A percentile compares a stretch with the other conserved stretches of the same genome.
These are phyloP conservation scores for Schizopygopsis malacanthus DNA, from an alignment of 2,797 vertebrate species.

Conservation along the genomic window DNA sequence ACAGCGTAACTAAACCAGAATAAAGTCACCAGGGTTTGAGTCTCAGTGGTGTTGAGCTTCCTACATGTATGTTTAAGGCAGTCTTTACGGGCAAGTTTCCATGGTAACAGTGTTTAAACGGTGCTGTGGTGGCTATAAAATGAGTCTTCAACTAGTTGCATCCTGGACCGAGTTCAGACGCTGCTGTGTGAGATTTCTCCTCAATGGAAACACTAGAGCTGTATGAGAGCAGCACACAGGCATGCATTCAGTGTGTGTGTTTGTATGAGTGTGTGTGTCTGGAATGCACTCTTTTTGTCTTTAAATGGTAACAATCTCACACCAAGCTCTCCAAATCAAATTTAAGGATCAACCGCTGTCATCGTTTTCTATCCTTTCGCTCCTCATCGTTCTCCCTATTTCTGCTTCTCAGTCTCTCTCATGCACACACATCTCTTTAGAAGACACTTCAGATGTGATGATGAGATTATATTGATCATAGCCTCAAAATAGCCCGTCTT, in stretches of 20 bases:
- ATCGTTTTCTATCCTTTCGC: constrained; percentile 14
- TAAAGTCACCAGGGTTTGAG: neutral
- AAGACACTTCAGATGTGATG: constrained; percentile 21
- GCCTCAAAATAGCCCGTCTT: constrained; percentile 23
- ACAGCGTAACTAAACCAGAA: neutral
- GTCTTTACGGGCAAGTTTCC: constrained; percentile 20
- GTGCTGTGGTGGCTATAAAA: constrained; percentile 1
- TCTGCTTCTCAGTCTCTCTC: neutral
- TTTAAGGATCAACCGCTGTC: constrained; percentile 22
- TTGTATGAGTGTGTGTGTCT: constrained; percentile 21
- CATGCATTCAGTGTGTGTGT: constrained; percentile 46
- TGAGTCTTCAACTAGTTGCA: constrained; percentile 19
- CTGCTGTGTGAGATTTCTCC: constrained; percentile 2
- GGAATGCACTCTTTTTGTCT: constrained; percentile 56
- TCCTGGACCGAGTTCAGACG: neutral
- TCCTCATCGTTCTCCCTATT: constrained; percentile 13
- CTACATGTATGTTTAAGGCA: neutral
- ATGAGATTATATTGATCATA: constrained; percentile 32
- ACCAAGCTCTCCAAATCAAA: constrained; percentile 14
- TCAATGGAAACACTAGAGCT: constrained; percentile 22
- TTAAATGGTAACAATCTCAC: constrained; percentile 61
- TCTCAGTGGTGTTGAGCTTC: neutral
- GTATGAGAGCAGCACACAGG: constrained; percentile 49
- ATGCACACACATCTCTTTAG: constrained; percentile 10
- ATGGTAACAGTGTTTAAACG: constrained; percentile 28